These are phyloP conservation scores for Lysandra coridon DNA, from an alignment of 2,888 invertebrate species.

Conservation along the genomic window DNA sequence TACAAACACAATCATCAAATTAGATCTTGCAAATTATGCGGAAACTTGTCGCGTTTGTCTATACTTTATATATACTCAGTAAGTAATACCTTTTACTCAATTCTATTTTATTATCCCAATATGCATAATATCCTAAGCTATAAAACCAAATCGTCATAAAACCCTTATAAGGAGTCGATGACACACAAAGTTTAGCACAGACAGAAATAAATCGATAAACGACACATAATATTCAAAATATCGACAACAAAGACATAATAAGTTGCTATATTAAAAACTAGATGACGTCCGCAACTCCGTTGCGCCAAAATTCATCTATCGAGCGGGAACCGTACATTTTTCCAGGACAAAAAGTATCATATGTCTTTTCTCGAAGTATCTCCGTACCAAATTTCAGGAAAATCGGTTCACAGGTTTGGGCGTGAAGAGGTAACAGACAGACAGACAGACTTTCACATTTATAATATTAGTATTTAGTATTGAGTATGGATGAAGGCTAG, in stretches of 20 bases:
- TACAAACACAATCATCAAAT: neutral
- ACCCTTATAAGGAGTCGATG: conserved; percentile 5
- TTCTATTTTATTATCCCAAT: neutral
- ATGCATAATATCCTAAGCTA: neutral
- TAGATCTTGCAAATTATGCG: neutral
- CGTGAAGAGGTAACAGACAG: too few relatives aligned
- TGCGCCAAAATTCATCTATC: too few relatives aligned
- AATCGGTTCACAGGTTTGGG: too few relatives aligned
- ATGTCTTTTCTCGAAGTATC: too few relatives aligned
- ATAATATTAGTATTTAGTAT: too few relatives aligned
- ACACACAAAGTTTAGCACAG: conserved; percentile 7
- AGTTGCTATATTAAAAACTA: neutral
- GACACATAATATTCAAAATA: conserved; percentile 30
- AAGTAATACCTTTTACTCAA: neutral
- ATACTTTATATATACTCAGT: neutral
- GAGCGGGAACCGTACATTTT: too few relatives aligned
- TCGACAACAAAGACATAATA: neutral
- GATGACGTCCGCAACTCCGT: too few relatives aligned
- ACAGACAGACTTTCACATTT: too few relatives aligned
- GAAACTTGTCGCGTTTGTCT: neutral
- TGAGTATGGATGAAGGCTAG: too few relatives aligned
- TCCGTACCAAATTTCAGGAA: too few relatives aligned
- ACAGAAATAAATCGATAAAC: conserved; percentile 17
- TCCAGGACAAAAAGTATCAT: too few relatives aligned
- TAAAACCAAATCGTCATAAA: neutral